These are phyloP conservation scores for Hybos culiciformis DNA, from an alignment of 2,888 invertebrate genomes.

Conservation along the genomic window DNA sequence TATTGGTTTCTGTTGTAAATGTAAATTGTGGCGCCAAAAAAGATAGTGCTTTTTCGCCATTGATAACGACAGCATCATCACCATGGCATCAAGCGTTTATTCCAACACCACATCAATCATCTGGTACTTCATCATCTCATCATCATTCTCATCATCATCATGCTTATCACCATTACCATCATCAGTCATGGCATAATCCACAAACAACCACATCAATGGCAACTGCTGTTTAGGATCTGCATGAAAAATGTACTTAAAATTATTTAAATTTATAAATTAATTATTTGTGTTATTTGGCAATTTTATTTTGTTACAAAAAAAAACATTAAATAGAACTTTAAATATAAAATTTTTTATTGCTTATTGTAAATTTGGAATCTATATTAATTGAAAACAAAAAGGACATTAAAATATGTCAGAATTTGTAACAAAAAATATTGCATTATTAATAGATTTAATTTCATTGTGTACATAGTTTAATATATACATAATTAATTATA, in stretches of 20 bases:
- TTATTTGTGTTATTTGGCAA: constrained; percentile 6
- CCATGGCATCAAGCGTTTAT: constrained; percentile 36
- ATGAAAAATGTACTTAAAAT: not conserved
- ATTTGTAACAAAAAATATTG: too few species aligned
- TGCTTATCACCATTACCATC: constrained; percentile 27
- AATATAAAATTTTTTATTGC: too few species aligned
- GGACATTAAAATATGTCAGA: too few species aligned
- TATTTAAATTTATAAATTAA: not conserved
- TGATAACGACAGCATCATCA: constrained; percentile 35
- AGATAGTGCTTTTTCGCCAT: constrained; percentile 36
- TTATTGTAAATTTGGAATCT: too few species aligned
- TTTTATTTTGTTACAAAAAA: not conserved
- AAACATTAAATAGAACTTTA: too few species aligned
- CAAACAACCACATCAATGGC: constrained; percentile 31
- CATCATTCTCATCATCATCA: constrained; percentile 25
- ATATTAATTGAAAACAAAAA: too few species aligned
- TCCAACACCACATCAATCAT: constrained; percentile 28
- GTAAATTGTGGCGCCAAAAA: constrained; percentile 20
- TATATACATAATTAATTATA: too few species aligned
- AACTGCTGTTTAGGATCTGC: constrained; percentile 25
- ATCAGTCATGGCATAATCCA: constrained; percentile 36
- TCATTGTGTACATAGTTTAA: too few species aligned
- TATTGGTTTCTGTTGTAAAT: constrained; percentile 13
- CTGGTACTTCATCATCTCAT: constrained; percentile 4
- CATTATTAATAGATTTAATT: too few species aligned